Evolutionary conservation across 2,113 vertebrate genomes (phyloP).

Genomic region (Bufo gargarizans): DNA sequence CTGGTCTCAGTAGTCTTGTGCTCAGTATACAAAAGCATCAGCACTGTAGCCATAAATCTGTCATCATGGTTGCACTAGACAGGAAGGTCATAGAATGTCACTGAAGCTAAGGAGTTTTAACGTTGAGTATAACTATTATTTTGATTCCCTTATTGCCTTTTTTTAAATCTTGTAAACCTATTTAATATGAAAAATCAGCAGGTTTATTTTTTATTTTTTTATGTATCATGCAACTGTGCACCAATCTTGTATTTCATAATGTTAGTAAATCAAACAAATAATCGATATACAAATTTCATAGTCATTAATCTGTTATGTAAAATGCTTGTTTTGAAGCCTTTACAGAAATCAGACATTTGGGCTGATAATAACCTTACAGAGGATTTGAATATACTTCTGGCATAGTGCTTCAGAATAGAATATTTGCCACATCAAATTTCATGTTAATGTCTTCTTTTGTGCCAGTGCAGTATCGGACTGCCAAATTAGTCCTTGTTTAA

Average conservation of each 20-base stretch:
- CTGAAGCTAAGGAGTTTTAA: too few relatives aligned
- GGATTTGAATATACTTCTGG: conserved; percentile 14
- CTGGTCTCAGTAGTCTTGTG: too few relatives aligned
- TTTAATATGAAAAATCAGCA: not conserved
- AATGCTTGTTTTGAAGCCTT: not conserved
- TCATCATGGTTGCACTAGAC: too few relatives aligned
- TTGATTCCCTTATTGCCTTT: too few relatives aligned
- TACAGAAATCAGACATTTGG: not conserved
- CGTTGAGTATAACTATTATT: too few relatives aligned
- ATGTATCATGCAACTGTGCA: not conserved
- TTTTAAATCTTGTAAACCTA: too few relatives aligned
- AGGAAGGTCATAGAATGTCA: too few relatives aligned
- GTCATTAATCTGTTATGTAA: not conserved
- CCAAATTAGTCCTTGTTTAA: conserved; percentile 14
- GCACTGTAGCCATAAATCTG: too few relatives aligned
- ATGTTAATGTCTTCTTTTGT: conserved; percentile 15
- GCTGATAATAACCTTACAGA: conserved; percentile 1
- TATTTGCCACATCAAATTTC: conserved; percentile 29
- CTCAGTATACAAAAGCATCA: too few relatives aligned
- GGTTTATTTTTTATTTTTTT: not conserved
- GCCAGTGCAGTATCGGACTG: not conserved
- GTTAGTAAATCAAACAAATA: not conserved
- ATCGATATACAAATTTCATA: not conserved
- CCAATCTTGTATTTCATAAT: not conserved
- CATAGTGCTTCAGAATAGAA: conserved; percentile 30